Conservation (phyloP, 2,797 vertebrate species). For the Heterohyrax brucei region DNA sequence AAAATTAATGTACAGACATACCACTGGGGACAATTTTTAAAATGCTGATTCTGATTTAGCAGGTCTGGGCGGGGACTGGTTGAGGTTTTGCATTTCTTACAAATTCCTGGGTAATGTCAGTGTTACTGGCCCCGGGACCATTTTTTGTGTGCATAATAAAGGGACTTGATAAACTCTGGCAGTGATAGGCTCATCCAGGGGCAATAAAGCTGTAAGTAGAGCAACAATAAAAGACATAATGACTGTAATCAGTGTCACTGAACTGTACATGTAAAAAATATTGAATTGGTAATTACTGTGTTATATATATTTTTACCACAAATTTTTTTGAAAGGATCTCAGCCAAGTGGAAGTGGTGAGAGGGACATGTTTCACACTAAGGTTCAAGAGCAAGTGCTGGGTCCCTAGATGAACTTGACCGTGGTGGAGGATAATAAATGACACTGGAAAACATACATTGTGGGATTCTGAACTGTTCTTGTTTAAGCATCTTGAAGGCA, state of each 20-base stretch:
- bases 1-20: constrained; percentile 5
- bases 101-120: not conserved
- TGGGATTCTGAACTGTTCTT: not conserved
- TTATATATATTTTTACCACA: not conserved
- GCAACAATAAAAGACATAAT: not conserved
- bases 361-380: not conserved
- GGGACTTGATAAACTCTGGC: not conserved
- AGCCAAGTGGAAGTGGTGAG: not conserved
- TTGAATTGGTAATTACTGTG: not conserved
- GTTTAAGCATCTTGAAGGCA: constrained; percentile 17
- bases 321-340: not conserved
- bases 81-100: not conserved
- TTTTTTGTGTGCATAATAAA: not conserved
- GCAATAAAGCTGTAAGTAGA: not conserved
- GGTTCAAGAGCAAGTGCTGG: not conserved
- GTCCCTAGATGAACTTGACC: not conserved
- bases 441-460: not conserved
- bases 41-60: constrained; percentile 29
- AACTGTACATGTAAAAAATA: not conserved
- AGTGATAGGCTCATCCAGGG: not conserved
- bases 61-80: not conserved
- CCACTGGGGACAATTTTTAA: not conserved
- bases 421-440: not conserved
- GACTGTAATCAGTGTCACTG: not conserved
- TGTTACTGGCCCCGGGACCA: not conserved